Evolutionary conservation across 2,797 vertebrate species (phyloP).

Genomic region (Eospalax fontanierii): DNA sequence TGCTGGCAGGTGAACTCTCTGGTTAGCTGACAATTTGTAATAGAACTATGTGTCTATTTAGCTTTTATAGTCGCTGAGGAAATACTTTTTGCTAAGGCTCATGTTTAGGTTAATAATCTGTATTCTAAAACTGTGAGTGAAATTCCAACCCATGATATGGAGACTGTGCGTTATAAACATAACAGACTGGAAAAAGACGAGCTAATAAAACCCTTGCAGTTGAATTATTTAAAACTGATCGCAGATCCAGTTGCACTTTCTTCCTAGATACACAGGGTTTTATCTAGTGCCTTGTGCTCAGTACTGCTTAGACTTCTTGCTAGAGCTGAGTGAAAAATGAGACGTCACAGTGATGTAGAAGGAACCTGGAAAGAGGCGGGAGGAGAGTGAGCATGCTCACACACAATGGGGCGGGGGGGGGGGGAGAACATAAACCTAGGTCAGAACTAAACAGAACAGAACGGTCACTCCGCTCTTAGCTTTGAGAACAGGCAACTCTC

Average conservation of each 20-base stretch:
- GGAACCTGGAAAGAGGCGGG: neutral
- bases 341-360: neutral
- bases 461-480: neutral
- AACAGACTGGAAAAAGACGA: conserved; percentile 86
- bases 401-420: neutral
- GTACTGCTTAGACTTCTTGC: neutral
- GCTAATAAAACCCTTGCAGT: conserved; percentile 64
- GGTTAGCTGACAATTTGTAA: neutral
- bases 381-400: no score
- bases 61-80: neutral
- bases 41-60: neutral
- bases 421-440: fast-evolving
- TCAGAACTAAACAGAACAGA: neutral
- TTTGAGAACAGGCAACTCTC: neutral
- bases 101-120: conserved; percentile 69
- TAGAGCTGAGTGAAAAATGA: conserved; percentile 40
- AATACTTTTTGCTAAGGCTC: conserved; percentile 56
- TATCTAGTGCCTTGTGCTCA: conserved; percentile 18
- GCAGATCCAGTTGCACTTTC: conserved; percentile 79
- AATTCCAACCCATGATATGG: conserved; percentile 87
- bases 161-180: conserved; percentile 84
- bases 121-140: conserved; percentile 87
- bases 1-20: neutral
- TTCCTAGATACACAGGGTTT: conserved; percentile 71
- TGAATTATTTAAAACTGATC: conserved; percentile 89